Conservation (phyloP, 2,888 invertebrate species). For the Peribatodes rhomboidaria region DNA sequence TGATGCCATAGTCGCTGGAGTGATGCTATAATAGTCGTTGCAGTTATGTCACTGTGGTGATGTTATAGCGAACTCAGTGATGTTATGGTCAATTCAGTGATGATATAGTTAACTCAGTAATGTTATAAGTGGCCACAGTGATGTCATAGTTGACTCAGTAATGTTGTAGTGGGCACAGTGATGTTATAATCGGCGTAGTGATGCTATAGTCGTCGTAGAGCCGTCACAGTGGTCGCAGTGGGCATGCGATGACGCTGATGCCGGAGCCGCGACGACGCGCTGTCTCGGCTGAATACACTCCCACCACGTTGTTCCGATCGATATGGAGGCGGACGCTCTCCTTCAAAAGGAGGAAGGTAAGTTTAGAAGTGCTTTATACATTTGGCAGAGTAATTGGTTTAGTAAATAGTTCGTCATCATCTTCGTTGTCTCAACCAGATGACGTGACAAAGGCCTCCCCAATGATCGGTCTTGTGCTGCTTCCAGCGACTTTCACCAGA, state of each 20-base stretch:
- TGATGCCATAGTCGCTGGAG: neutral
- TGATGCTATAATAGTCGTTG: neutral
- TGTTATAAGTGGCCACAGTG: conserved; percentile 25
- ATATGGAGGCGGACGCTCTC: conserved; percentile 79
- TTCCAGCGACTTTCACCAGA: too few species aligned
- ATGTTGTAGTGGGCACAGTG: neutral
- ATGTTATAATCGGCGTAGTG: conserved; percentile 1
- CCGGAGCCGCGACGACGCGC: conserved; percentile 69
- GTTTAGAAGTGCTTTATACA: neutral
- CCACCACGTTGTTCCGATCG: conserved; percentile 68
- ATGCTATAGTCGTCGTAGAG: neutral
- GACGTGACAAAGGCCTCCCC: too few species aligned
- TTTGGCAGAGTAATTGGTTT: too few species aligned
- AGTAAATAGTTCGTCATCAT: neutral
- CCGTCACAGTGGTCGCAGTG: conserved; percentile 27
- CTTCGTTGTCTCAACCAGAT: too few species aligned
- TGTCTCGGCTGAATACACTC: conserved; percentile 59
- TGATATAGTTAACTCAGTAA: neutral
- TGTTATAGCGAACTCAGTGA: neutral
- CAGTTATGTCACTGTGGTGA: neutral
- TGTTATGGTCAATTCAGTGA: neutral
- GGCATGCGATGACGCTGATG: conserved; percentile 75
- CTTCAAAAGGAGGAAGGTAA: conserved; percentile 78
- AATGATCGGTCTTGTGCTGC: too few species aligned
- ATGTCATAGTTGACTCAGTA: conserved; percentile 29